A percentile compares a stretch with the other conserved stretches of the same genome.
phyloP scores from a whole-genome alignment of 2,888 invertebrate species.

The Plagiodera versicolora region DNA sequence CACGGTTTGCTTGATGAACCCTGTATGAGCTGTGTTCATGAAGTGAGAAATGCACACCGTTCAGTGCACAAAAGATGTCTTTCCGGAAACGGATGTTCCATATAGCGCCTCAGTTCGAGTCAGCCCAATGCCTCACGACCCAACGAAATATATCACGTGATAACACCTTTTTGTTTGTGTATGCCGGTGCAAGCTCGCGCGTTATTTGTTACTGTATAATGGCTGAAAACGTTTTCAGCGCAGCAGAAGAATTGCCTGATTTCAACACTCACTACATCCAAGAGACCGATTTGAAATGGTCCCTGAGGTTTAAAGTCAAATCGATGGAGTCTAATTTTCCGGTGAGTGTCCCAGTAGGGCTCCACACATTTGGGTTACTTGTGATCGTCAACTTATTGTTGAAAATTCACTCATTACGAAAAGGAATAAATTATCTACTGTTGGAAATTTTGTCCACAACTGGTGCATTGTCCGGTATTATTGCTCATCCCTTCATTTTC shows the following conservation, averaged over 20 bases:
- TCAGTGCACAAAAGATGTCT: neutral
- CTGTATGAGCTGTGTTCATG: no score
- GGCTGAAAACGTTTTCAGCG: slow-evolving; percentile 47
- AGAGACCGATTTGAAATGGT: slow-evolving; percentile 70
- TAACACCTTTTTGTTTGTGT: neutral
- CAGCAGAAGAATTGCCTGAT: slow-evolving; percentile 49
- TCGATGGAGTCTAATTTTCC: slow-evolving; percentile 35
- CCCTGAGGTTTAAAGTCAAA: slow-evolving; percentile 57
- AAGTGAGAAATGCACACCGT: no score
- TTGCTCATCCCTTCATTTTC: slow-evolving; percentile 14
- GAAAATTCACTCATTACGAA: no score
- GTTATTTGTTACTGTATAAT: slow-evolving; percentile 19
- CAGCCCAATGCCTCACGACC: neutral
- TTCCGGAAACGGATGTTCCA: no score
- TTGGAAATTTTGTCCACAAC: no score
- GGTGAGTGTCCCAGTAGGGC: slow-evolving; percentile 35
- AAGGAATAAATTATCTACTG: no score
- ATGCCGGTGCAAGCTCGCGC: neutral
- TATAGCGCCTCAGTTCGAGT: neutral
- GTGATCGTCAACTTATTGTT: neutral
- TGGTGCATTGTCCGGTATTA: no score
- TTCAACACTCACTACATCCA: slow-evolving; percentile 61
- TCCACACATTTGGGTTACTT: neutral
- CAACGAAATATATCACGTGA: neutral
- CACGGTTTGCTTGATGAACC: no score